phyloP scores from a whole-genome alignment of 2,113 vertebrate species.

The Xenus cinereus region DNA sequence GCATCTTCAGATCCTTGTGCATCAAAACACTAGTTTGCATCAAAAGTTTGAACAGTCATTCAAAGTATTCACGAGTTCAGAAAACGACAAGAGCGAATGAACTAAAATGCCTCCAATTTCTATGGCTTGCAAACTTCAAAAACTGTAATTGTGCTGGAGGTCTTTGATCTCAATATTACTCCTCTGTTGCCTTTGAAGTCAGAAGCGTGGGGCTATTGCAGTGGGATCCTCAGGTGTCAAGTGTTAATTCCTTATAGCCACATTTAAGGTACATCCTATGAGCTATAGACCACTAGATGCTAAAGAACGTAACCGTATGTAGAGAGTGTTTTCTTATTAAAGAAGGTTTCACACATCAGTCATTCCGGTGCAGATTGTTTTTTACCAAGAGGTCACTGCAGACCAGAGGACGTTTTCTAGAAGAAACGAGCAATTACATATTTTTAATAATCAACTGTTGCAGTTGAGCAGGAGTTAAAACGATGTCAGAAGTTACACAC shows the following conservation, averaged over 20 bases:
- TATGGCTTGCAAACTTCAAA: not conserved
- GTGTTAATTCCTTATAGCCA: not conserved
- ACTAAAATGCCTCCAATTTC: not conserved
- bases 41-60: not conserved
- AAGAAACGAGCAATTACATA: not conserved
- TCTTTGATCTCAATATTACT: conserved; percentile 1
- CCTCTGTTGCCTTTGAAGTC: conserved; percentile 8
- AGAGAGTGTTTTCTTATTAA: not conserved
- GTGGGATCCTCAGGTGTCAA: not conserved
- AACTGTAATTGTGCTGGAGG: not conserved
- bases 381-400: not conserved
- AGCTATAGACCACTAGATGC: not conserved
- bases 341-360: not conserved
- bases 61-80: not conserved
- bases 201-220: not conserved
- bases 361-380: not conserved
- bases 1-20: not conserved
- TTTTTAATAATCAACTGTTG: not conserved
- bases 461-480: not conserved
- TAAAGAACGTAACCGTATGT: fast-evolving
- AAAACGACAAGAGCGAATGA: not conserved
- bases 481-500: not conserved
- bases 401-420: not conserved
- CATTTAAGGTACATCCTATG: not conserved
- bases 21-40: not conserved